Evolutionary conservation across 2,888 invertebrate species (phyloP), one percentile per base, ranked within the genome.

Genomic region (Tenthredo livida): DNA sequence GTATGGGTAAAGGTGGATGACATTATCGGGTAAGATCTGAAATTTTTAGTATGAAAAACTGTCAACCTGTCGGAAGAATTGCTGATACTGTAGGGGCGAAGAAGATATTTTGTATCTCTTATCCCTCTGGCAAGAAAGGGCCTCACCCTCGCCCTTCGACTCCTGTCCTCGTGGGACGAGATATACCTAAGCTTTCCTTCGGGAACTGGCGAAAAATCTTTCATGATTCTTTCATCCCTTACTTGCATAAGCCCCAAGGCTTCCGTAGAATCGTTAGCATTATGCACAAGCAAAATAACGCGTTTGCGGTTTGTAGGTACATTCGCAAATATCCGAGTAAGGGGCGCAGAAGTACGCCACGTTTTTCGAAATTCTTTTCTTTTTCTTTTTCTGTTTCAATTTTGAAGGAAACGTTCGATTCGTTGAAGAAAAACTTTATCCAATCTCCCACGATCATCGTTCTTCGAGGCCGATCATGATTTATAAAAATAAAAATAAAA

Each of bases 111-210:
- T 80, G 58, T 80, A 80, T 80, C 61, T 80, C 40, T 37, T 61
- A n/a, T 40, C 37, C 80, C 50, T 15, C 37, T 25, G 67, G 84
- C 77, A 58, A 58, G 43, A 67, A 33, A 67, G 29, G 33, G 50
- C n/a, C 75, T 73, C 72, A 17, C 43, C 72, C 72, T 43, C 43
- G 4, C 54, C 84, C 84, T 47, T 47, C 65, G 40, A 21, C 37
- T 84, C 65, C 65, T 29, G 37, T 25, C 65, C 75, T 21, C 43
- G n/a, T 29, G 67, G 65, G 54, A 73, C 67, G 33, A 43, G 47
- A 40, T 84, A 67, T 84, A 84, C 84, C 84, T 65, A 78, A 84
- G 84, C 67, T 84, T 75, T 67, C 84, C 84, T 77, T 50, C 15
- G 84, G 84, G 84, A 84, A 61, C 15, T 40, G 61, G 65, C 4